Evolutionary conservation across 2,797 vertebrate species (phyloP), one percentile per base, ranked within the genome.

Genomic region (Scolopax bukidnonensis): DNA sequence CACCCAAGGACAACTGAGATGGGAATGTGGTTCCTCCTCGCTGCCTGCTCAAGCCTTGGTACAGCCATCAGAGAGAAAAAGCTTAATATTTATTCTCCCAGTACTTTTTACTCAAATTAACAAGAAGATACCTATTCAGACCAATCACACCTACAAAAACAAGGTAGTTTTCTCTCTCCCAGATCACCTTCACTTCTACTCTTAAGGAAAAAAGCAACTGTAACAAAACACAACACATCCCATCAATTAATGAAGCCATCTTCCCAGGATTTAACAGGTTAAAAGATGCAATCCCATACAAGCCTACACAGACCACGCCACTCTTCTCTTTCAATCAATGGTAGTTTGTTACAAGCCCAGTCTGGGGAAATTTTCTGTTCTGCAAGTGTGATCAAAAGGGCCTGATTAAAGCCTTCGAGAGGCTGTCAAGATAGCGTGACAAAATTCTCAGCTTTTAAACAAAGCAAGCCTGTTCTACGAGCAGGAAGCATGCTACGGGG

Each of bases 361-460:
- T 16, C 36, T 1, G 16, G 20, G 84, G 85, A 33, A 74, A 68
- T 61, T 80, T 77, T 93, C 83, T 84, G 89, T 88, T 96, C 89
- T 83, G 87, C 93, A 68, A 77, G 59, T 1, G 7, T 63, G 93
- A 97, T 96, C 95, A 97, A 96, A 97, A 94, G 81, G 75, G 16
- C 15, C 79, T 59, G 83, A 95, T 86, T 74, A 89, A 87, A 96
- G 93, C 73, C 76, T 74, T 23, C 0, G 1, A 84, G 87, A 79
- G 45, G 28, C 86, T 93, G 65, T 94, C 78, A 75, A 67, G 92
- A 61, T 0, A 89, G 56, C 3, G 84, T 89, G 96, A 90, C 87
- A 93, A 61, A 96, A 70, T 77, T 83, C 75, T 73, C 95, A 85
- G 90, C 78, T 95, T 83, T 63, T 36, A 59, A 57, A 96, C 90